phyloP scores from a whole-genome alignment of 2,113 vertebrate genomes.

The Ellobius talpinus region DNA sequence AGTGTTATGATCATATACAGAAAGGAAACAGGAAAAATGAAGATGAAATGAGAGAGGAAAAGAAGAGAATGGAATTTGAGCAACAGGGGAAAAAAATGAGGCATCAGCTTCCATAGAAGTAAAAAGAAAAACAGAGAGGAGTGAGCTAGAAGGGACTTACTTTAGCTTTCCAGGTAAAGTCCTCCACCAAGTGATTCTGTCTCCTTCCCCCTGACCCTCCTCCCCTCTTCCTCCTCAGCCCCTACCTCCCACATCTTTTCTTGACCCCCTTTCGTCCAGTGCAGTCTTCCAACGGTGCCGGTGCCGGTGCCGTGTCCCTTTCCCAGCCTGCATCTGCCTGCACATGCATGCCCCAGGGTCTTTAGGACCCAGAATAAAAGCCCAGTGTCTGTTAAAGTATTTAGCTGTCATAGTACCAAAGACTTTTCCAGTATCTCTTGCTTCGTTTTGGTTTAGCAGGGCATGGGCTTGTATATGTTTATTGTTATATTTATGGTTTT shows the following conservation, averaged over 20 bases:
- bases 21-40: neutral
- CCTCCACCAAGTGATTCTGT: neutral
- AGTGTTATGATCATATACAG: neutral
- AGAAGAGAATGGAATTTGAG: neutral
- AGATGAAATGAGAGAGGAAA: neutral
- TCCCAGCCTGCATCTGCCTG: neutral
- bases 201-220: neutral
- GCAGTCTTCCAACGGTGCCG: neutral
- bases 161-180: neutral
- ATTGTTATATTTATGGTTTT: neutral
- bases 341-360: neutral
- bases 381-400: neutral
- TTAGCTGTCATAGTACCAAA: neutral
- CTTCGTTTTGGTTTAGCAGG: neutral
- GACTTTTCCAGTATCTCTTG: neutral
- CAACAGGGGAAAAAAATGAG: neutral
- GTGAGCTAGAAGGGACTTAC: neutral
- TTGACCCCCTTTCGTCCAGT: too few species aligned
- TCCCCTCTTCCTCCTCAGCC: neutral
- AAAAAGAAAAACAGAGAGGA: neutral
- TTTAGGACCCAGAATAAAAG: neutral
- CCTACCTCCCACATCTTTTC: neutral
- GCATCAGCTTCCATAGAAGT: neutral
- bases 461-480: neutral
- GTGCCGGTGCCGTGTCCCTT: neutral